A percentile compares a stretch with the other conserved stretches of the same genome.
Conservation (phyloP, 2,113 vertebrate genomes). For the Rhynchomys soricoides region DNA sequence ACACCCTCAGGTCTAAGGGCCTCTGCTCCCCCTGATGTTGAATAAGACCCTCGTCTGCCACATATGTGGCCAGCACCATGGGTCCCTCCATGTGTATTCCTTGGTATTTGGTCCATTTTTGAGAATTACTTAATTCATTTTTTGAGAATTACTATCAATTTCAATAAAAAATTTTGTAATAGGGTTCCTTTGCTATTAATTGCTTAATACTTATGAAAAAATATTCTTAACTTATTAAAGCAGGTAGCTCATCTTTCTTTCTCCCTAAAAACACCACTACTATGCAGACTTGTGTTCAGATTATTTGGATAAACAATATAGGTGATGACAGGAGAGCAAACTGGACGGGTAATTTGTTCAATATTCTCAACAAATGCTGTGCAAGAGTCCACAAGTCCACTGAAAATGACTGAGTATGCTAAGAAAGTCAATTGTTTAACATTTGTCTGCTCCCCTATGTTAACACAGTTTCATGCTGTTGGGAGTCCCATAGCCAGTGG, state of each 20-base stretch:
- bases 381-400: not conserved
- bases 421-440: not conserved
- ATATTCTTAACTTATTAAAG: constrained; percentile 5
- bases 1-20: too few relatives aligned
- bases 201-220: not conserved
- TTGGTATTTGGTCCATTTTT: not conserved
- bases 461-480: not conserved
- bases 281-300: not conserved
- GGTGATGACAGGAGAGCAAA: not conserved
- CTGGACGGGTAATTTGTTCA: not conserved
- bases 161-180: not conserved
- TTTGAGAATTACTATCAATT: constrained; percentile 12
- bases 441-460: too few relatives aligned
- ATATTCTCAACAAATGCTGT: not conserved
- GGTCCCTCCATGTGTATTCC: too few relatives aligned
- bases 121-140: not conserved
- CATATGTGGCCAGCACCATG: too few relatives aligned
- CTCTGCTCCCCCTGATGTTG: too few relatives aligned
- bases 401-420: not conserved
- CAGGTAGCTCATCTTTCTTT: not conserved
- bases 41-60: too few relatives aligned
- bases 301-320: constrained; percentile 10
- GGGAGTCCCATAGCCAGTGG: not conserved
- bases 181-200: not conserved
- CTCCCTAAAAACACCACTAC: not conserved